Evolutionary conservation across 2,888 invertebrate genomes (phyloP).

Genomic region (Tetranychus piercei): DNA sequence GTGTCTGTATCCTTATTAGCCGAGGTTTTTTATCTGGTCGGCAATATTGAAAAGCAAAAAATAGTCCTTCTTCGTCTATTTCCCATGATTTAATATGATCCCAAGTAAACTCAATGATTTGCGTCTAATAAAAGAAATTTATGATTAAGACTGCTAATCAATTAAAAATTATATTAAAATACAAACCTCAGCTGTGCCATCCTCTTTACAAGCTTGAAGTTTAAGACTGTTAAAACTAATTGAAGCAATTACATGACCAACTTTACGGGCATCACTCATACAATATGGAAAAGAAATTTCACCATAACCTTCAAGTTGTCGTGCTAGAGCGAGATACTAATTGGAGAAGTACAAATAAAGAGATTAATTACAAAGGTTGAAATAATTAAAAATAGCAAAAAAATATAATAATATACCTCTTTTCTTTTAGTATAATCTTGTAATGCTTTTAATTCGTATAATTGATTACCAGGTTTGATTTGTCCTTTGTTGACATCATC

Average conservation of each 20-base stretch:
- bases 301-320: constrained; percentile 76
- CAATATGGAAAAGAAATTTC: constrained; percentile 86
- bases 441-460: constrained; percentile 87
- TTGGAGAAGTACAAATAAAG: not conserved
- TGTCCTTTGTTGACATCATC: constrained; percentile 88
- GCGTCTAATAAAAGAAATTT: constrained; percentile 11
- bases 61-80: constrained; percentile 76
- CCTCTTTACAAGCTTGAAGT: constrained; percentile 63
- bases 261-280: constrained; percentile 69
- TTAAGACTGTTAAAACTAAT: constrained; percentile 48
- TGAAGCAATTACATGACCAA: constrained; percentile 60
- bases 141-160: not conserved
- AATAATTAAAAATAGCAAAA: not conserved
- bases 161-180: not conserved
- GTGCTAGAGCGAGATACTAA: constrained; percentile 59
- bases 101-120: constrained; percentile 56
- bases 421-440: constrained; percentile 69
- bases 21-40: constrained; percentile 58
- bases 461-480: constrained; percentile 66
- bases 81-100: constrained; percentile 62
- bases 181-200: constrained; percentile 50
- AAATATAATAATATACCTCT: constrained; percentile 43
- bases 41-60: constrained; percentile 69
- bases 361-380: not conserved
- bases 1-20: constrained; percentile 68